Conservation (phyloP, 2,888 invertebrate species). For the Diarsia mendica region DNA sequence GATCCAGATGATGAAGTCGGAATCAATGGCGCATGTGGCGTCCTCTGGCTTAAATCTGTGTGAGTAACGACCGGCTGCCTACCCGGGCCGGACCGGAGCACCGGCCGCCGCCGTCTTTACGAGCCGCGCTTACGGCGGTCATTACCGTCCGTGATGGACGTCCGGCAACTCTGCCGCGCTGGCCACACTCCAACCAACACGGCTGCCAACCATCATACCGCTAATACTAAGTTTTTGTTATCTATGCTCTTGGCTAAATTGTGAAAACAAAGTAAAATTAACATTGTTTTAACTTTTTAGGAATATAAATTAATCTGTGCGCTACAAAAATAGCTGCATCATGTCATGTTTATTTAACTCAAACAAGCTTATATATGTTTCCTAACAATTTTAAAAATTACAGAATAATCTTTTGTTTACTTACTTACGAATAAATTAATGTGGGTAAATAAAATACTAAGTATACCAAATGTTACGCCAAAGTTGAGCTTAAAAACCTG, state of each 20-base stretch:
- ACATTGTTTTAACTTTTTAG: not conserved
- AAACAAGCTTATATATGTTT: not conserved
- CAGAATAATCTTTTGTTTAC: not conserved
- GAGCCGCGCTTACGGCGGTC: constrained; percentile 61
- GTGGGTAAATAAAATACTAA: not conserved
- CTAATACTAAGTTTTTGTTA: constrained; percentile 44
- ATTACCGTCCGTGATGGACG: constrained; percentile 67
- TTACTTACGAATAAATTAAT: not conserved
- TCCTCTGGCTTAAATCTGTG: constrained; percentile 48
- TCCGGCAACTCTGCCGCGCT: constrained; percentile 40
- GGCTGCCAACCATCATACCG: constrained; percentile 54
- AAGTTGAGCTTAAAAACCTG: not conserved
- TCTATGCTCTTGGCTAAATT: not conserved
- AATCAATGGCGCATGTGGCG: constrained; percentile 51
- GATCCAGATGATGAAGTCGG: constrained; percentile 49
- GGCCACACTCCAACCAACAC: constrained; percentile 59
- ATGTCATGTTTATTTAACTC: not conserved
- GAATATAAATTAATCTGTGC: not conserved
- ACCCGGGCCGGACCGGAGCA: constrained; percentile 19
- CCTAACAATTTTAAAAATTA: not conserved
- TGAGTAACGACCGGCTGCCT: constrained; percentile 51
- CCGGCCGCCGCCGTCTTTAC: constrained; percentile 60
- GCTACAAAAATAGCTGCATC: not conserved
- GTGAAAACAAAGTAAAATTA: constrained; percentile 3
- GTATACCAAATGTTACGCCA: not conserved